A percentile compares a stretch with the other conserved stretches of the same genome.
Conservation (phyloP, 2,888 invertebrate species). For the Lathronympha strigana region DNA sequence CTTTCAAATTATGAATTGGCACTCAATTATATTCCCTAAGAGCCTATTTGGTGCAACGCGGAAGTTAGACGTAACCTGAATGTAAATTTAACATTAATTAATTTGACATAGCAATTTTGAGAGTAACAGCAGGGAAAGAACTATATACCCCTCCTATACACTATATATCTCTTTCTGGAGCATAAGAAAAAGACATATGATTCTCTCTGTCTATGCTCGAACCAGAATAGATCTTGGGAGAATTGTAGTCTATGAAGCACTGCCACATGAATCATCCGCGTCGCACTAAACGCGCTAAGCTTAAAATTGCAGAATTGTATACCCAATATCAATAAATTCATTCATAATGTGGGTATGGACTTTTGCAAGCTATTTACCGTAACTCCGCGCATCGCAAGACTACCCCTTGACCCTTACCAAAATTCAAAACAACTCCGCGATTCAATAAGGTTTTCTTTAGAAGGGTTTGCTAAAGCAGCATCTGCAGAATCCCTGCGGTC, state of each 20-base stretch:
- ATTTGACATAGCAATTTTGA: too few species aligned
- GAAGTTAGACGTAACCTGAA: not conserved
- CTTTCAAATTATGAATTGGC: slow-evolving; percentile 27
- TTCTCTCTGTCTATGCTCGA: too few species aligned
- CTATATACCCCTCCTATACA: too few species aligned
- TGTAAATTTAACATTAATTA: too few species aligned
- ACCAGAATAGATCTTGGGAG: not conserved
- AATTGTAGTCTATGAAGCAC: not conserved
- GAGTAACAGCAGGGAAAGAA: too few species aligned
- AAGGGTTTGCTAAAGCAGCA: slow-evolving; percentile 88
- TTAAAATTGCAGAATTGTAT: too few species aligned
- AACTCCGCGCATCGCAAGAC: not conserved
- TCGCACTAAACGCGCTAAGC: not conserved
- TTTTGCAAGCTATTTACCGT: too few species aligned
- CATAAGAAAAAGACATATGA: too few species aligned
- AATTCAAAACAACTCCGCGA: slow-evolving; percentile 26
- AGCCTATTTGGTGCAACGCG: not conserved
- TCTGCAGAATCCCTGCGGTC: slow-evolving; percentile 94
- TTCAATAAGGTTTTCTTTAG: slow-evolving; percentile 54
- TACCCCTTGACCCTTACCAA: slow-evolving; percentile 18
- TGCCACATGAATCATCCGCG: not conserved
- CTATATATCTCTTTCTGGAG: too few species aligned
- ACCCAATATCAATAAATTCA: too few species aligned
- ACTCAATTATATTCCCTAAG: not conserved
- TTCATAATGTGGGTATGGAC: too few species aligned